Evolutionary conservation across 2,113 vertebrate genomes (phyloP).

Genomic region (Pipra filicauda): DNA sequence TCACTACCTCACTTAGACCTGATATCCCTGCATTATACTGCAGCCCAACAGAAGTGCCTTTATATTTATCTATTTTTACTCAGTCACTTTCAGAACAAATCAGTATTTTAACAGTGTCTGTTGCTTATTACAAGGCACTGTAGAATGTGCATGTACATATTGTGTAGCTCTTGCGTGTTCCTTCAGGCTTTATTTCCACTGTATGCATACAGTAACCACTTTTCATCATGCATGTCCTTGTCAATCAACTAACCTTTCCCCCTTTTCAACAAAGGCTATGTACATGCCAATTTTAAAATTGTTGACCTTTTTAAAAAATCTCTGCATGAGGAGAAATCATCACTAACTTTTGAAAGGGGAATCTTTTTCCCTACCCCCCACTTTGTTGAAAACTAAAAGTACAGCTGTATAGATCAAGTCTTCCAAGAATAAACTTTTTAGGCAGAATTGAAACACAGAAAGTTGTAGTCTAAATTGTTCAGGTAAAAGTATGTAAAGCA

Average conservation of each 20-base stretch:
- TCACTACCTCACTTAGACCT: background rate
- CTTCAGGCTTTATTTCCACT: slow-evolving; percentile 48
- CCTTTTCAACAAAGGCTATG: background rate
- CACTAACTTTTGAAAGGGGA: slow-evolving; percentile 26
- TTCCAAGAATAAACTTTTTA: background rate
- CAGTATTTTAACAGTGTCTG: slow-evolving; percentile 43
- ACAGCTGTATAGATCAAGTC: background rate
- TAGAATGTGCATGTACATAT: slow-evolving; percentile 15
- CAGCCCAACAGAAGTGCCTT: background rate
- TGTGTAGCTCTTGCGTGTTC: slow-evolving; percentile 29
- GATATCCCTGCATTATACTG: background rate
- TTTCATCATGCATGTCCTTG: slow-evolving; percentile 54
- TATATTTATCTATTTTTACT: slow-evolving; percentile 19
- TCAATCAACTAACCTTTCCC: slow-evolving; percentile 36
- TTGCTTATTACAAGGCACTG: slow-evolving; percentile 13
- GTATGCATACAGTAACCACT: slow-evolving; percentile 43
- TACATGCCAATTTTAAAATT: background rate
- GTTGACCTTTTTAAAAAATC: background rate
- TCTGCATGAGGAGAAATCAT: slow-evolving; percentile 44
- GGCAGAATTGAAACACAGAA: background rate
- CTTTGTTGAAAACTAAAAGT: background rate
- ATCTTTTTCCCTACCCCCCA: background rate
- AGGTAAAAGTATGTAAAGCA: background rate
- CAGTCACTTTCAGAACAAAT: slow-evolving; percentile 57
- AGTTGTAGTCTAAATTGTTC: background rate